A percentile compares a stretch with the other conserved stretches of the same genome.
Evolutionary conservation across 2,888 invertebrate genomes (phyloP).

Genomic region (Dascillus cervinus): DNA sequence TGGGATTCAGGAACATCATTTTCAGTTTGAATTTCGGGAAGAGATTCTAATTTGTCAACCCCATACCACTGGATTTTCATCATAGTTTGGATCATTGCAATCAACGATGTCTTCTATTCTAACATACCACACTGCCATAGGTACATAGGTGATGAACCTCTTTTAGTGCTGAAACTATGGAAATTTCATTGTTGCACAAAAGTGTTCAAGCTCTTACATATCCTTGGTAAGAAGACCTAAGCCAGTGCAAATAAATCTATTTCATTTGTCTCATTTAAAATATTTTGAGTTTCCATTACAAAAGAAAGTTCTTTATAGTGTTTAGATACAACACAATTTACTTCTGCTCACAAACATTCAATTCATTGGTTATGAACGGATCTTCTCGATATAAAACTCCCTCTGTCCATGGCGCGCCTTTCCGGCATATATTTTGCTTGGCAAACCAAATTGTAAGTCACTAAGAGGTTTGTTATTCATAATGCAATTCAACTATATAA

Average conservation of each 20-base stretch:
- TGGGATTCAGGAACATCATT: too few relatives aligned
- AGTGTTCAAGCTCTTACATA: too few relatives aligned
- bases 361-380: slow-evolving; percentile 11
- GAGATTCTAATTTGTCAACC: too few relatives aligned
- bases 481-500: slow-evolving; percentile 10
- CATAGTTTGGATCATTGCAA: slow-evolving; percentile 2
- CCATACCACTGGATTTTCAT: slow-evolving; percentile 7
- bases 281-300: too few relatives aligned
- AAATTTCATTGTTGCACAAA: too few relatives aligned
- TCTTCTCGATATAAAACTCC: slow-evolving; percentile 9
- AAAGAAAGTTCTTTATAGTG: slow-evolving; percentile 5
- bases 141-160: slow-evolving; percentile 1
- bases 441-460: slow-evolving; percentile 6
- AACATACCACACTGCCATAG: slow-evolving; percentile 5
- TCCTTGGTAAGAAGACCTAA: too few relatives aligned
- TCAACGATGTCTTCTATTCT: background rate
- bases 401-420: slow-evolving; percentile 5
- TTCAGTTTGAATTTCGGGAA: too few relatives aligned
- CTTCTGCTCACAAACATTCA: slow-evolving; percentile 8
- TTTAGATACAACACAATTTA: slow-evolving; percentile 6
- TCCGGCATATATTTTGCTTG: slow-evolving; percentile 9
- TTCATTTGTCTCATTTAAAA: too few relatives aligned
- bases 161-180: slow-evolving; percentile 2
- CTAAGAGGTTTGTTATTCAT: slow-evolving; percentile 7
- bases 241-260: too few relatives aligned